A percentile compares a stretch with the other conserved stretches of the same genome.
phyloP scores from a whole-genome alignment of 2,113 vertebrate genomes.

The Charadrius vociferus region DNA sequence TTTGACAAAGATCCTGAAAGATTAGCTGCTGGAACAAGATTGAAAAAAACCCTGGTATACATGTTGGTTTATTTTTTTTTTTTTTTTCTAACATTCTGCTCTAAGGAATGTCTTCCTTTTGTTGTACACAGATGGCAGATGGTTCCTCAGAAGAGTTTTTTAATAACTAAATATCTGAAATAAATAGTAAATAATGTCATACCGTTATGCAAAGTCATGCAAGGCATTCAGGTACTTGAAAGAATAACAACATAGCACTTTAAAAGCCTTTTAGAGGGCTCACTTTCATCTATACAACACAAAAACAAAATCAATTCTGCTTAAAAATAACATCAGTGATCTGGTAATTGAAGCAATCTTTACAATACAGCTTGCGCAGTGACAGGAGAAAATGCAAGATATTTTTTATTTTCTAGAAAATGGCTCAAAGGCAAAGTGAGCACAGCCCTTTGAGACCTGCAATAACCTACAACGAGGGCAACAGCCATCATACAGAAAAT shows the following conservation, averaged over 20 bases:
- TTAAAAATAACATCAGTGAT: slow-evolving; percentile 66
- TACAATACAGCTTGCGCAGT: slow-evolving; percentile 31
- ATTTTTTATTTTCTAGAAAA: slow-evolving; percentile 67
- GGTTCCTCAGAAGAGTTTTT: background rate
- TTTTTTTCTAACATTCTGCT: background rate
- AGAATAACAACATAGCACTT: background rate
- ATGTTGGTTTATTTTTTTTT: background rate
- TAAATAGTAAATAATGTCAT: slow-evolving; percentile 61
- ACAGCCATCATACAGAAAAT: slow-evolving; percentile 51
- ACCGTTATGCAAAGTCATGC: slow-evolving; percentile 40
- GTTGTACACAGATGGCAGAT: background rate
- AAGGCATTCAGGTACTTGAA: background rate
- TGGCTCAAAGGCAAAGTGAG: slow-evolving; percentile 63
- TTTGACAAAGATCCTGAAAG: background rate
- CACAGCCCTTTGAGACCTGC: slow-evolving; percentile 50
- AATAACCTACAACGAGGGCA: slow-evolving; percentile 63
- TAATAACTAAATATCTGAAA: slow-evolving; percentile 40
- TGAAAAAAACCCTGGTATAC: background rate
- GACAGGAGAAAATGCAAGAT: slow-evolving; percentile 60
- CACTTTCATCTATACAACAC: slow-evolving; percentile 27
- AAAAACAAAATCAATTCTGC: slow-evolving; percentile 68
- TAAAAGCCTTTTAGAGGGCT: slow-evolving; percentile 44
- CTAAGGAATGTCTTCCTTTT: slow-evolving; percentile 4
- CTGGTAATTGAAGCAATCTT: slow-evolving; percentile 65
- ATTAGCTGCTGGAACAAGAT: background rate